These are phyloP conservation scores for Herminia tarsipennalis DNA, from an alignment of 2,888 invertebrate genomes.

Conservation along the genomic window DNA sequence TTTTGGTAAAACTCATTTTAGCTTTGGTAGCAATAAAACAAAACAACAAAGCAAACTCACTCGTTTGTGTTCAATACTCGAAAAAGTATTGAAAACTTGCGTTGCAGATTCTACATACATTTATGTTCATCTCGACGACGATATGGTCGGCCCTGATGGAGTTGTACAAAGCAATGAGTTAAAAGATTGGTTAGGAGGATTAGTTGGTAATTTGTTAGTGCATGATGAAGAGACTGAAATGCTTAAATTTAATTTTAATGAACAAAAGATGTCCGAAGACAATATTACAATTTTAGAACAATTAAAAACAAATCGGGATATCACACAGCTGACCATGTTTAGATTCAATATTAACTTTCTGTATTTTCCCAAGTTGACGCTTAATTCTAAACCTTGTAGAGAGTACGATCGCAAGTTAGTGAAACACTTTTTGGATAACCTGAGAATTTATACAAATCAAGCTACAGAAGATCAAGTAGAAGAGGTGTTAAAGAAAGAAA, in stretches of 20 bases:
- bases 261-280: conserved; percentile 8
- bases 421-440: conserved; percentile 15
- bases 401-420: conserved; percentile 20
- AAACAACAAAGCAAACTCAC: conserved; percentile 16
- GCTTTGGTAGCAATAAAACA: conserved; percentile 13
- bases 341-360: conserved; percentile 29
- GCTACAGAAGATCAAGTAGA: conserved; percentile 37
- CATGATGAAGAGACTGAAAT: conserved; percentile 17
- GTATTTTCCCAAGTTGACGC: conserved; percentile 23
- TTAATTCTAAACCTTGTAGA: conserved; percentile 14
- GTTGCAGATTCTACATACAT: background rate
- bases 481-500: conserved; percentile 32
- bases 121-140: conserved; percentile 21
- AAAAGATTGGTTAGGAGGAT: conserved; percentile 31
- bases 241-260: conserved; percentile 31
- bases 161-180: conserved; percentile 27
- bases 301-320: conserved; percentile 10
- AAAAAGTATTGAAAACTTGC: conserved; percentile 10
- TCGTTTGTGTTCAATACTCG: conserved; percentile 18
- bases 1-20: conserved; percentile 29
- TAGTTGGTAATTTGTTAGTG: conserved; percentile 33
- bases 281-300: conserved; percentile 15
- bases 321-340: conserved; percentile 15
- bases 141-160: conserved; percentile 20
- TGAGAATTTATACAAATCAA: conserved; percentile 42